These are phyloP conservation scores for Xiphorhynchus elegans DNA, from an alignment of 2,113 vertebrate genomes.

Conservation along the genomic window DNA sequence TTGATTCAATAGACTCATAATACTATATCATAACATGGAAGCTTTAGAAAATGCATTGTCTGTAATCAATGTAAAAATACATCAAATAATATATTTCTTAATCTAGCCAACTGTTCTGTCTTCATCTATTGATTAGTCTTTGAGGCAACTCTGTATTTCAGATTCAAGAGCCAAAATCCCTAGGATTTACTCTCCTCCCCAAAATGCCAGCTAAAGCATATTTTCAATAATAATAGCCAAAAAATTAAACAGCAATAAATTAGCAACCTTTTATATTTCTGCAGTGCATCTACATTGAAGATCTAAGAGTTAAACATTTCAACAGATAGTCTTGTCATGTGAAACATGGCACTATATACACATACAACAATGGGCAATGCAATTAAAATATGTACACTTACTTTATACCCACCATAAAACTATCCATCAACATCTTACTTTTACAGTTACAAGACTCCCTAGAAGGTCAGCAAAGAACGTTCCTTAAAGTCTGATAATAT, in stretches of 20 bases:
- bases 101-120: not conserved
- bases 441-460: not conserved
- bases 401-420: not conserved
- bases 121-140: not conserved
- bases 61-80: not conserved
- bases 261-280: not conserved
- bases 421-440: not conserved
- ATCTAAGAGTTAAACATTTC: not conserved
- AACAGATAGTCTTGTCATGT: not conserved
- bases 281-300: not conserved
- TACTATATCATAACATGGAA: not conserved
- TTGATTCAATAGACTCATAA: not conserved
- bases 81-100: not conserved
- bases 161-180: not conserved
- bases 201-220: not conserved
- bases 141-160: not conserved
- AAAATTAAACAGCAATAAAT: not conserved
- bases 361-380: not conserved
- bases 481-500: not conserved
- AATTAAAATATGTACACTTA: not conserved
- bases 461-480: not conserved
- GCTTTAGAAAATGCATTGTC: not conserved
- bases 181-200: not conserved
- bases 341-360: not conserved
- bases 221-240: not conserved